Percentiles rank a stretch among this genome's conserved stretches.
phyloP scores from a whole-genome alignment of 2,797 vertebrate species.

The Pteronotus mesoamericanus region DNA sequence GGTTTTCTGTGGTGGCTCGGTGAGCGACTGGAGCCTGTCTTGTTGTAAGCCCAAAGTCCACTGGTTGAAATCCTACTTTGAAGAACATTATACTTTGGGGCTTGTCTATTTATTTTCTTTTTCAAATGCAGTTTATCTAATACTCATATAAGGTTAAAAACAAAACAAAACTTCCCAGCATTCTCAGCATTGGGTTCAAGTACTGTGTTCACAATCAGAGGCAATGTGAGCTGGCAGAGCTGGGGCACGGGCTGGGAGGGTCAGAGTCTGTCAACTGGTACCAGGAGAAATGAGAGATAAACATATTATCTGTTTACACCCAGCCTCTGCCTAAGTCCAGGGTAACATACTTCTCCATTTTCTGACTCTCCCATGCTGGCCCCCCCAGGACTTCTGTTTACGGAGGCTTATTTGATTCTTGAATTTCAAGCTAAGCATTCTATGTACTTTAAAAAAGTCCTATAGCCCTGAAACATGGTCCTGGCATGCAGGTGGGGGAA shows the following conservation, averaged over 20 bases:
- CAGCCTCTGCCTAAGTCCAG: background rate
- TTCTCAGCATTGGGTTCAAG: background rate
- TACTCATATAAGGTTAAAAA: background rate
- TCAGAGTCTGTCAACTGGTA: background rate
- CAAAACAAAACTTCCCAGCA: background rate
- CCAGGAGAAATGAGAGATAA: conserved; percentile 25
- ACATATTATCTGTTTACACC: background rate
- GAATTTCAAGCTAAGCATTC: background rate
- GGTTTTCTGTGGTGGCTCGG: background rate
- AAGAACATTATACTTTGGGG: background rate
- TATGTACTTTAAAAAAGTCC: background rate
- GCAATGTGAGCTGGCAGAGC: background rate
- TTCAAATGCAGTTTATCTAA: background rate
- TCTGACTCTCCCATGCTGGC: background rate
- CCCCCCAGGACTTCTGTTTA: background rate
- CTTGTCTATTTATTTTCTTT: background rate
- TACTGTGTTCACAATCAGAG: background rate
- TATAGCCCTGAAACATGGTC: background rate
- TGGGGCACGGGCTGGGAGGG: background rate
- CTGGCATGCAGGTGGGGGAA: background rate
- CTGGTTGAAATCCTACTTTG: background rate
- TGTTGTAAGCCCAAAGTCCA: background rate
- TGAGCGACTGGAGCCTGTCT: background rate
- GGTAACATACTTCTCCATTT: background rate
- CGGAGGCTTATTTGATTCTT: background rate